phyloP scores from a whole-genome alignment of 64 coral and sea anemone genomes.

The Hydrozoanthus tunicans region DNA sequence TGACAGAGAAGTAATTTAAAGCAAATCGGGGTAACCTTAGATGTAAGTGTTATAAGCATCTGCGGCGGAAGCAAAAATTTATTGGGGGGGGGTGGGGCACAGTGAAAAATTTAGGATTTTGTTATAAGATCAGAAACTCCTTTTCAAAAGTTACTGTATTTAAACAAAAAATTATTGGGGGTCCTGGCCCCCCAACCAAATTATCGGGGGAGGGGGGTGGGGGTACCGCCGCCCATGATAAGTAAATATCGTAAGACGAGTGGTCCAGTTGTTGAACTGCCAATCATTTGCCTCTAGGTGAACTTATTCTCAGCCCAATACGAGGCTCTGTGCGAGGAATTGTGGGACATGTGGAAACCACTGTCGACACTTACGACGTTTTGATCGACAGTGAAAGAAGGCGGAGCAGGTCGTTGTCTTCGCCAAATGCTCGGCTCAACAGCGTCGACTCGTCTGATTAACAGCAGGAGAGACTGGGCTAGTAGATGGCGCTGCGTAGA shows the following conservation, averaged over 20 bases:
- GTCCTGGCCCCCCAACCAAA: too few relatives aligned
- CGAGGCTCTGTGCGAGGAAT: constrained; percentile 93
- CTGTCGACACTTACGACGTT: constrained; percentile 86
- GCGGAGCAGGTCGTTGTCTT: background rate
- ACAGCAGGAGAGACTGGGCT: background rate
- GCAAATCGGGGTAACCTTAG: too few relatives aligned
- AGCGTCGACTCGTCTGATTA: constrained; percentile 42
- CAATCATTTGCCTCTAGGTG: constrained; percentile 52
- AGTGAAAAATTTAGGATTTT: too few relatives aligned
- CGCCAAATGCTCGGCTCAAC: background rate
- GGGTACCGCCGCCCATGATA: too few relatives aligned
- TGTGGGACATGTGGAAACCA: constrained; percentile 87
- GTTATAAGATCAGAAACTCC: too few relatives aligned
- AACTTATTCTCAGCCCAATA: constrained; percentile 80
- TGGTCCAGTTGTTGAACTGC: background rate
- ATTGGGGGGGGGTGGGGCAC: too few relatives aligned
- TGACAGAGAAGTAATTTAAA: too few relatives aligned
- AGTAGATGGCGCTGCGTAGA: background rate
- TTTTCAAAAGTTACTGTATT: too few relatives aligned
- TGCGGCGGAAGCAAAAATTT: too few relatives aligned
- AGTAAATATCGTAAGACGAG: background rate
- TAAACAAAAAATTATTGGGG: too few relatives aligned
- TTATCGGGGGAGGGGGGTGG: too few relatives aligned
- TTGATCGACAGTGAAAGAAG: constrained; percentile 61
- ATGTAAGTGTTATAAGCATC: too few relatives aligned